A percentile compares a stretch with the other conserved stretches of the same genome.
phyloP scores from a whole-genome alignment of 2,797 vertebrate genomes.

The Clarias laeviceps region DNA sequence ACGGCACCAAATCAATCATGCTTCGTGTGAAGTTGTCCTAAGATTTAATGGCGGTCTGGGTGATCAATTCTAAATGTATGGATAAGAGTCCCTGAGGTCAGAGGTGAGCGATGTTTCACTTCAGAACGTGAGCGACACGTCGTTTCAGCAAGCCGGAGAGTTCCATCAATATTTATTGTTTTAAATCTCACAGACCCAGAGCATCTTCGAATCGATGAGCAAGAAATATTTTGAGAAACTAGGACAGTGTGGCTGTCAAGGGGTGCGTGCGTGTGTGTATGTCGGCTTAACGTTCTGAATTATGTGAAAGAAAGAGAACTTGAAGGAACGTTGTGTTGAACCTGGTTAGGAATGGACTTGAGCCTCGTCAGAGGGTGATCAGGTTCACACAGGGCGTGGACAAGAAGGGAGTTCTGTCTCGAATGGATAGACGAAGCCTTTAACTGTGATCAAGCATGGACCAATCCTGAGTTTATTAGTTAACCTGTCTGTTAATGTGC shows the following conservation, averaged over 20 bases:
- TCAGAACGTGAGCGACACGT: neutral
- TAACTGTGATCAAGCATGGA: neutral
- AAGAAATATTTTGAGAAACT: neutral
- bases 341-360: neutral
- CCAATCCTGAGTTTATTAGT: neutral
- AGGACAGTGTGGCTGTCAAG: neutral
- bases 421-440: neutral
- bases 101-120: slow-evolving; percentile 16
- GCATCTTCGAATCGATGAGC: slow-evolving; percentile 6
- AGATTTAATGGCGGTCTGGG: neutral
- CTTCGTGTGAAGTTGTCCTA: neutral
- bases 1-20: too few relatives aligned
- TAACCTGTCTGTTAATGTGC: neutral
- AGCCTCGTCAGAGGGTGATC: neutral
- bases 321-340: neutral
- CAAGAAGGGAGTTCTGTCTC: neutral
- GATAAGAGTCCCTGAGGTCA: neutral
- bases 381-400: neutral
- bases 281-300: neutral
- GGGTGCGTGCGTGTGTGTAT: neutral
- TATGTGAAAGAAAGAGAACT: neutral
- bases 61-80: slow-evolving; percentile 20
- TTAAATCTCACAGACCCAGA: neutral
- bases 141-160: neutral
- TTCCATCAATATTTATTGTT: slow-evolving; percentile 7